A percentile compares a stretch with the other conserved stretches of the same genome.
Conservation (phyloP, 1,140 invertebrate genomes). For the Cydia strobilella region DNA sequence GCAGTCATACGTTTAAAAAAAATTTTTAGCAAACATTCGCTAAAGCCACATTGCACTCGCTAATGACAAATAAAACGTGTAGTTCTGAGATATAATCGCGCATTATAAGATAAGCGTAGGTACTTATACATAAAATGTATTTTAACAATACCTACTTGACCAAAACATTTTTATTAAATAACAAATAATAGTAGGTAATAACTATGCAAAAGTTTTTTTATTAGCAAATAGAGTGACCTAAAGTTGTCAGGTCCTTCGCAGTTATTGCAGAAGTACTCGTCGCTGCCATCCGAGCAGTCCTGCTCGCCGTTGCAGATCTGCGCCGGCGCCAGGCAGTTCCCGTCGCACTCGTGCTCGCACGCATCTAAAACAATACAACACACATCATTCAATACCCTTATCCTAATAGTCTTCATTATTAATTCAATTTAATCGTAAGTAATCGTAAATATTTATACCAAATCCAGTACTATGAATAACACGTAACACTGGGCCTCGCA, state of each 20-base stretch:
- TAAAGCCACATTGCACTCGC: background rate
- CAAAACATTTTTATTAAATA: too few species aligned
- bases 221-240: constrained; percentile 46
- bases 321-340: constrained; percentile 67
- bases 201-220: too few species aligned
- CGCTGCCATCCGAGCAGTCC: constrained; percentile 81
- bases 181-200: too few species aligned
- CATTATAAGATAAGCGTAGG: too few species aligned
- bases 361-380: constrained; percentile 58
- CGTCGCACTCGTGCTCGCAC: constrained; percentile 74
- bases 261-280: constrained; percentile 79
- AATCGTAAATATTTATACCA: background rate
- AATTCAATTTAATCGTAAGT: background rate
- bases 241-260: constrained; percentile 63
- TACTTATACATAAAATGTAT: too few species aligned
- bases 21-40: constrained; percentile 26
- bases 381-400: background rate
- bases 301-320: constrained; percentile 75
- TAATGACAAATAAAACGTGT: too few species aligned
- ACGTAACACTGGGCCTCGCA: background rate
- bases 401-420: background rate
- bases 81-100: too few species aligned
- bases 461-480: background rate
- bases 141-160: too few species aligned
- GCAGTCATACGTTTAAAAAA: constrained; percentile 26